Percentiles rank a stretch among this genome's conserved stretches.
These are phyloP conservation scores for Augiades crinisus DNA, from an alignment of 2,888 invertebrate species.

Conservation along the genomic window DNA sequence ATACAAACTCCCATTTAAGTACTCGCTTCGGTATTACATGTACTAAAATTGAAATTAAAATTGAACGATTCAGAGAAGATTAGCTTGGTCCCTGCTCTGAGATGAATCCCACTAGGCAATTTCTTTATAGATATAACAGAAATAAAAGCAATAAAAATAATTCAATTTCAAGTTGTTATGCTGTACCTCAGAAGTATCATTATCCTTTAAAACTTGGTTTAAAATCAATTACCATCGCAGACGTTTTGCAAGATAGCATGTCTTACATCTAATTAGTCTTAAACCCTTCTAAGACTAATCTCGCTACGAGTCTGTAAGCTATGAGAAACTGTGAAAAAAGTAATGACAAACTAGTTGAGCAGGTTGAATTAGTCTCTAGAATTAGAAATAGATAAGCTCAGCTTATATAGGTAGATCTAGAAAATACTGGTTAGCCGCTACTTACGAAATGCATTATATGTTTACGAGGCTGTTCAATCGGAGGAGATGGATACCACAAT, in stretches of 20 bases:
- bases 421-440: not conserved
- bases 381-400: conserved; percentile 21
- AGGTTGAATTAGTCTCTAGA: conserved; percentile 19
- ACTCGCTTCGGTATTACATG: too few relatives aligned
- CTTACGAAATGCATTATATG: not conserved
- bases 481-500: too few relatives aligned
- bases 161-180: too few relatives aligned
- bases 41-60: too few relatives aligned
- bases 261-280: conserved; percentile 22
- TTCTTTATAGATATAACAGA: too few relatives aligned
- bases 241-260: conserved; percentile 20
- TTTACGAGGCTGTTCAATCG: not conserved
- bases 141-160: too few relatives aligned
- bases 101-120: too few relatives aligned
- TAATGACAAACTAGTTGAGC: conserved; percentile 19
- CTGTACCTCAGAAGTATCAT: too few relatives aligned
- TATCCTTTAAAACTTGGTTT: not conserved
- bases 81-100: too few relatives aligned
- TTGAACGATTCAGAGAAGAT: too few relatives aligned
- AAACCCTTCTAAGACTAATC: conserved; percentile 14
- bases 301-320: conserved; percentile 10
- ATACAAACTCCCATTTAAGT: too few relatives aligned
- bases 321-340: conserved; percentile 24
- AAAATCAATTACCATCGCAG: conserved; percentile 19
- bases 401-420: not conserved